These are phyloP conservation scores for Junco hyemalis DNA, from an alignment of 2,113 vertebrate genomes.

Conservation along the genomic window DNA sequence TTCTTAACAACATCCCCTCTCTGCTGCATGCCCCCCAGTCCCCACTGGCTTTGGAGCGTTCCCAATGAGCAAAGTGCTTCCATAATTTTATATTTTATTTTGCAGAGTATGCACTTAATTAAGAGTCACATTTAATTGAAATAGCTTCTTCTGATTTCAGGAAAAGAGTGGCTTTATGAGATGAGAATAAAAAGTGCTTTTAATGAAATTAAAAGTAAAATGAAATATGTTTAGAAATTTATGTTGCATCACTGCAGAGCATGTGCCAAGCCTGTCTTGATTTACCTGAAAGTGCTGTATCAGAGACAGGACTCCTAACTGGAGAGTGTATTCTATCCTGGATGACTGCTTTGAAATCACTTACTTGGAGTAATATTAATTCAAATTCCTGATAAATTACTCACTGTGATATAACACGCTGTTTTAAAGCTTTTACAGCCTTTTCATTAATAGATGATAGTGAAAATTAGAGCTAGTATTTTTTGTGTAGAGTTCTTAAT, in stretches of 20 bases:
- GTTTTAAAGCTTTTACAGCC: slow-evolving; percentile 62
- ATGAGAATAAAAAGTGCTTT: not conserved
- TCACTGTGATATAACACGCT: slow-evolving; percentile 45
- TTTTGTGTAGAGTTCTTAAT: slow-evolving; percentile 61
- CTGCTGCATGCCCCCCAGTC: fast-evolving
- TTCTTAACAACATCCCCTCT: not conserved
- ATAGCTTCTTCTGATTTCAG: not conserved
- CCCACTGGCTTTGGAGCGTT: not conserved
- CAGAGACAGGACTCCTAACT: not conserved
- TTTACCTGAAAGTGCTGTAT: not conserved
- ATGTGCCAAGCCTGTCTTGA: not conserved
- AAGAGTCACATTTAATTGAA: not conserved
- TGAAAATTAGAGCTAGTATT: slow-evolving; percentile 63
- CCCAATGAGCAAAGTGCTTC: not conserved
- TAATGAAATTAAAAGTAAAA: not conserved
- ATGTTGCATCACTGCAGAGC: not conserved
- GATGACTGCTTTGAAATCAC: slow-evolving; percentile 14
- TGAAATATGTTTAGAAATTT: not conserved
- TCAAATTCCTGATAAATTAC: slow-evolving; percentile 48
- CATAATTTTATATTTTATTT: not conserved
- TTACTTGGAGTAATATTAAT: slow-evolving; percentile 56
- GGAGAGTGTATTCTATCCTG: not conserved
- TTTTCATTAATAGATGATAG: slow-evolving; percentile 50
- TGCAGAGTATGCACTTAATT: not conserved
- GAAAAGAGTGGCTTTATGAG: not conserved